A percentile compares a stretch with the other conserved stretches of the same genome.
These are phyloP conservation scores for Callitettix versicolor DNA, from an alignment of 1,140 invertebrate genomes.

Conservation along the genomic window DNA sequence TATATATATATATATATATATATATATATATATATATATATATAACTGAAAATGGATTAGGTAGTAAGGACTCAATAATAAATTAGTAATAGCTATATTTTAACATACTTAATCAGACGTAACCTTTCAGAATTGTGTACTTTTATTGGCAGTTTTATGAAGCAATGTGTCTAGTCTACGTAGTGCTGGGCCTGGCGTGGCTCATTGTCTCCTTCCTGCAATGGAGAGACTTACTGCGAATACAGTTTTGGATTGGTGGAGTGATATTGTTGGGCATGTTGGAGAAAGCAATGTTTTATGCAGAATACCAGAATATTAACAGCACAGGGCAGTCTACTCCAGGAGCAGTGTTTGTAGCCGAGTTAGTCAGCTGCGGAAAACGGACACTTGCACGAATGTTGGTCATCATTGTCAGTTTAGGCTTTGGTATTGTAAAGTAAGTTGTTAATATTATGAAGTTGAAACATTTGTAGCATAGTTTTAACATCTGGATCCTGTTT, in stretches of 20 bases:
- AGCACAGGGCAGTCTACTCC: constrained; percentile 50
- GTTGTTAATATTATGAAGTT: constrained; percentile 27
- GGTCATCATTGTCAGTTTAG: constrained; percentile 85
- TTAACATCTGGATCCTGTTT: constrained; percentile 6
- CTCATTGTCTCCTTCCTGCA: constrained; percentile 69
- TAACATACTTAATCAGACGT: no score
- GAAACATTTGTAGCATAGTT: constrained; percentile 1
- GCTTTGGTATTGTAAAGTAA: constrained; percentile 92
- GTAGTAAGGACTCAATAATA: no score
- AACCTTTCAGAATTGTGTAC: no score
- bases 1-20: no score
- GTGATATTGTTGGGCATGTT: constrained; percentile 79
- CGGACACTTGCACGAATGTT: constrained; percentile 82
- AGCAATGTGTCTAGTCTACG: constrained; percentile 81
- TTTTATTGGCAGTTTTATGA: constrained; percentile 65
- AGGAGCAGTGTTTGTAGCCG: constrained; percentile 65
- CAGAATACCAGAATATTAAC: constrained; percentile 73
- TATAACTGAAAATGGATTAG: no score
- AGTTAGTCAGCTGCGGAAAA: constrained; percentile 82
- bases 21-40: no score
- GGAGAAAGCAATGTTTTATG: constrained; percentile 81
- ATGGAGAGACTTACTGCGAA: constrained; percentile 82
- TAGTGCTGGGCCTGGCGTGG: constrained; percentile 74
- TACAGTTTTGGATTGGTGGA: constrained; percentile 91
- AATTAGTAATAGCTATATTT: no score